These are phyloP conservation scores for Tribolium madens DNA, from an alignment of 1,140 invertebrate species.

Conservation along the genomic window DNA sequence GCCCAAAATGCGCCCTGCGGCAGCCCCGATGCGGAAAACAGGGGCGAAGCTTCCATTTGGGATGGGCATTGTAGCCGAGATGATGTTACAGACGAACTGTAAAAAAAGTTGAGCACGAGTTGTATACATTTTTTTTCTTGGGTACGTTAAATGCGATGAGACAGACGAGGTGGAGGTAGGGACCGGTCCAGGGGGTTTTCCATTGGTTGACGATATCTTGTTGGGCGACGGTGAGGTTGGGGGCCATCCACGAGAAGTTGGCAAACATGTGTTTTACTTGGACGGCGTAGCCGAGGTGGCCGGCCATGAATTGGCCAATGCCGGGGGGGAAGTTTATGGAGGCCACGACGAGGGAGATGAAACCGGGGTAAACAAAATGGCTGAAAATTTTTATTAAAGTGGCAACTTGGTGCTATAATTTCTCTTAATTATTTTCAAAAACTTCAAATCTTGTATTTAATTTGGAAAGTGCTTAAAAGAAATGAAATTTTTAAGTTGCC, in stretches of 20 bases:
- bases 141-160: constrained; percentile 70
- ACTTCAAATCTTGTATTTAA: no score
- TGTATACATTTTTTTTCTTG: not conserved
- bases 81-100: constrained; percentile 92
- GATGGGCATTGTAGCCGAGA: constrained; percentile 94
- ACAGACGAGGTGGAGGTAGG: constrained; percentile 87
- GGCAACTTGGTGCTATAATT: no score
- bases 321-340: constrained; percentile 88
- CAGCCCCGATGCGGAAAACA: constrained; percentile 93
- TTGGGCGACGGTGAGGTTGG: constrained; percentile 83
- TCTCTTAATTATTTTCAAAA: no score
- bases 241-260: constrained; percentile 94
- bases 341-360: constrained; percentile 84
- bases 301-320: constrained; percentile 89
- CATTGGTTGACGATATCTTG: constrained; percentile 88
- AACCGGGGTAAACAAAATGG: constrained; percentile 89
- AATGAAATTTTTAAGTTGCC: no score
- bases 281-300: constrained; percentile 84
- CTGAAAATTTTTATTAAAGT: constrained; percentile 67
- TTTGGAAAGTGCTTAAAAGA: no score
- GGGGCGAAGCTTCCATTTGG: constrained; percentile 96
- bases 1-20: constrained; percentile 89
- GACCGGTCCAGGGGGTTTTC: constrained; percentile 83
- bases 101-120: constrained; percentile 57
- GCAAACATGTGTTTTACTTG: constrained; percentile 91